Evolutionary conservation across 2,113 vertebrate genomes (phyloP).

Genomic region (Archocentrus centrarchus): DNA sequence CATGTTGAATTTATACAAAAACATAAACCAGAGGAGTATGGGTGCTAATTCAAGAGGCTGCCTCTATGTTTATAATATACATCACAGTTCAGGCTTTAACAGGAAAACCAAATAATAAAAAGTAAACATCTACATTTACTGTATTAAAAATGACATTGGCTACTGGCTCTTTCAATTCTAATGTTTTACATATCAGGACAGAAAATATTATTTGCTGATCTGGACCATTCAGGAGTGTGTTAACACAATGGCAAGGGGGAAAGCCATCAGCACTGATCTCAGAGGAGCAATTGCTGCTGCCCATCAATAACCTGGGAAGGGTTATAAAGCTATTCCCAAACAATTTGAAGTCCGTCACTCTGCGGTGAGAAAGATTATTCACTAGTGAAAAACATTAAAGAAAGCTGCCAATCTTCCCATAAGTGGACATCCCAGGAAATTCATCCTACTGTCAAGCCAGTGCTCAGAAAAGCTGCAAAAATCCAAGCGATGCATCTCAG

Average conservation of each 20-base stretch:
- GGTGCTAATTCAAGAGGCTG: neutral
- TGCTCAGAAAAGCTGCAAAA: neutral
- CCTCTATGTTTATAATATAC: neutral
- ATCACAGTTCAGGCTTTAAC: too few relatives aligned
- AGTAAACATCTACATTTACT: too few relatives aligned
- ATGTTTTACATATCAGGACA: too few relatives aligned
- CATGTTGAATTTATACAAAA: neutral
- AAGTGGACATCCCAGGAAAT: neutral
- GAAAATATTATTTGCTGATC: neutral
- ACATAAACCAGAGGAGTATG: fast-evolving
- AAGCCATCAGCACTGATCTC: fast-evolving
- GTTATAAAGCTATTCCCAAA: neutral
- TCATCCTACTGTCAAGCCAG: neutral
- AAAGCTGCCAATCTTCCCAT: fast-evolving
- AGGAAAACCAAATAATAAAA: too few relatives aligned
- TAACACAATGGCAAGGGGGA: neutral
- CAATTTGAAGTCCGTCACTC: neutral
- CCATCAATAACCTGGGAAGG: too few relatives aligned
- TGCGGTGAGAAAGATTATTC: neutral
- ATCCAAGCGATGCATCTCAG: neutral
- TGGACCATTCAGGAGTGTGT: neutral
- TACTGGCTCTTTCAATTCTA: neutral
- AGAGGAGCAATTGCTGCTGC: neutral
- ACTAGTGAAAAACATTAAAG: neutral
- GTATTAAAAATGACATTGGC: too few relatives aligned